phyloP scores from a whole-genome alignment of 2,797 vertebrate species.

The Melanotaenia boesemani region DNA sequence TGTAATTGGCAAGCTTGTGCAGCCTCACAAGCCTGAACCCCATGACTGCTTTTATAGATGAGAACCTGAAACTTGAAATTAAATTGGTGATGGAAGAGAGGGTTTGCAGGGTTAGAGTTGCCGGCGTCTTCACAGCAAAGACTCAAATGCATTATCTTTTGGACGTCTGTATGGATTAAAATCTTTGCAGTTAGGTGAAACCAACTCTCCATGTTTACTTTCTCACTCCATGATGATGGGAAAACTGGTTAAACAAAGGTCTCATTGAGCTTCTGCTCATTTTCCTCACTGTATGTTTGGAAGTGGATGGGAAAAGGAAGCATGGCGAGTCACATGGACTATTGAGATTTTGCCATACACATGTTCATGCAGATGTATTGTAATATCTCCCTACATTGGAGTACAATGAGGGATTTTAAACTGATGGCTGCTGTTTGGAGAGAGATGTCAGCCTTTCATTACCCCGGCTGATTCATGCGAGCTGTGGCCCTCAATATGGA shows the following conservation, averaged over 20 bases:
- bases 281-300: constrained; percentile 25
- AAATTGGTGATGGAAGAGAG: constrained; percentile 21
- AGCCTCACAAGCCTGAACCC: constrained; percentile 23
- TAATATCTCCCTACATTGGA: constrained; percentile 57
- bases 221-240: background rate
- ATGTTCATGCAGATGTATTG: constrained; percentile 72
- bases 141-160: constrained; percentile 52
- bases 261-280: background rate
- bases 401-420: constrained; percentile 80
- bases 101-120: constrained; percentile 61
- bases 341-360: constrained; percentile 59
- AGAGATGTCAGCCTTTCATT: constrained; percentile 50
- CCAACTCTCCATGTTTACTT: background rate
- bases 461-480: constrained; percentile 69
- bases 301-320: constrained; percentile 7
- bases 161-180: constrained; percentile 57
- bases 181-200: constrained; percentile 39
- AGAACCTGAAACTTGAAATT: constrained; percentile 48
- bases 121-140: constrained; percentile 53
- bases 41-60: constrained; percentile 55
- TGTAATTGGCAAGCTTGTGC: constrained; percentile 5
- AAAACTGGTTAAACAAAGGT: constrained; percentile 8
- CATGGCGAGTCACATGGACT: constrained; percentile 25
- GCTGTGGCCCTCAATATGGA: constrained; percentile 66
- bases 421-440: constrained; percentile 60